A percentile compares a stretch with the other conserved stretches of the same genome.
These are phyloP conservation scores for Rhagophthalmus giganteus DNA, from an alignment of 2,888 invertebrate genomes.

Conservation along the genomic window DNA sequence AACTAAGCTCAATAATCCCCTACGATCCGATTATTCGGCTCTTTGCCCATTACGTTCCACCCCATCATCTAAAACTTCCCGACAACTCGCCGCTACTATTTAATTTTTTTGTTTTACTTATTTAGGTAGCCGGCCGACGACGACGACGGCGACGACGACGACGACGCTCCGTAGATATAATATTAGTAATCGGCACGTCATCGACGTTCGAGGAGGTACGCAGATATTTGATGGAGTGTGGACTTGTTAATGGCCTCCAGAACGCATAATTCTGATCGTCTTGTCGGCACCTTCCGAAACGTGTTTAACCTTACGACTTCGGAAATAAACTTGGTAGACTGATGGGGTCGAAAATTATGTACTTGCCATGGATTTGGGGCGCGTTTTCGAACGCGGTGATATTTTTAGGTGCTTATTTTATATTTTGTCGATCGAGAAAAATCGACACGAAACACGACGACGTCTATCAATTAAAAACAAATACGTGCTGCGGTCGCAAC, in stretches of 20 bases:
- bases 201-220: conserved; percentile 34
- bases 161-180: no score
- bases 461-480: no score
- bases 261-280: conserved; percentile 41
- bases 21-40: conserved; percentile 54
- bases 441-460: no score
- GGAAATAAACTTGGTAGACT: conserved; percentile 25
- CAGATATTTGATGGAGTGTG: conserved; percentile 43
- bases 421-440: no score
- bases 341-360: no score
- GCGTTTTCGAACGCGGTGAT: no score
- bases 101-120: conserved; percentile 15
- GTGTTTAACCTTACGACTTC: conserved; percentile 32
- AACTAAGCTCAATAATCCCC: conserved; percentile 54
- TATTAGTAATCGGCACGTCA: conserved; percentile 28
- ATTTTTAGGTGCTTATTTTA: no score
- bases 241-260: conserved; percentile 42
- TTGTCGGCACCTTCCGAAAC: conserved; percentile 35
- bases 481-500: no score
- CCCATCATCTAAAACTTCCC: conserved; percentile 33
- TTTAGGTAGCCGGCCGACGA: no score
- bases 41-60: conserved; percentile 47
- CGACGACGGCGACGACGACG: no score
- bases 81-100: conserved; percentile 15
- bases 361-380: no score